Evolutionary conservation across 2,888 invertebrate species (phyloP).

Genomic region (Cristatella mucedo): DNA sequence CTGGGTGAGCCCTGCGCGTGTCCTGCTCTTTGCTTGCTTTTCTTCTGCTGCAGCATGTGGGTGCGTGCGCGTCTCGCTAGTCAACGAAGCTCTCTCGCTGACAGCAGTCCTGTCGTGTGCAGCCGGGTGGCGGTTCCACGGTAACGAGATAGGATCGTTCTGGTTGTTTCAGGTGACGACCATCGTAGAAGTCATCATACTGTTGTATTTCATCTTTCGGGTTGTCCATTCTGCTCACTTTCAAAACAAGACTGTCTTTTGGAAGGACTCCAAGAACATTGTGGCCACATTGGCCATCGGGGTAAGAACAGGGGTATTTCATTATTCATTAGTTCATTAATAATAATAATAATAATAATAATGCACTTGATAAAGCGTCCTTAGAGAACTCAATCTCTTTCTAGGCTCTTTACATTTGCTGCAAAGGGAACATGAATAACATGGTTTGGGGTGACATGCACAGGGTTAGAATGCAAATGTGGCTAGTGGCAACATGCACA

Average conservation of each 20-base stretch:
- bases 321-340: no score
- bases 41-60: neutral
- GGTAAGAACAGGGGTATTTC: slow-evolving; percentile 22
- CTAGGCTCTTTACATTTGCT: no score
- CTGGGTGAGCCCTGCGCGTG: no score
- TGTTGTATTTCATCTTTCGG: slow-evolving; percentile 29
- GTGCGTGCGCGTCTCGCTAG: neutral
- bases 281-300: slow-evolving; percentile 27
- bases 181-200: slow-evolving; percentile 29
- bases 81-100: neutral
- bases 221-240: slow-evolving; percentile 30
- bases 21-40: slow-evolving; percentile 2
- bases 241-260: slow-evolving; percentile 26
- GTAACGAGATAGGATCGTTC: neutral
- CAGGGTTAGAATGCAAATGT: no score
- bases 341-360: no score
- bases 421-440: no score
- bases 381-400: no score
- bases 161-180: slow-evolving; percentile 28
- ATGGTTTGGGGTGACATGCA: no score
- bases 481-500: no score
- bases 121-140: no score
- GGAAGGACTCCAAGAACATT: slow-evolving; percentile 36
- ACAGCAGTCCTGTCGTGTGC: neutral
- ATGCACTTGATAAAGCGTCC: no score